Conservation (phyloP, 2,888 invertebrate genomes). For the Norana najaformis region DNA sequence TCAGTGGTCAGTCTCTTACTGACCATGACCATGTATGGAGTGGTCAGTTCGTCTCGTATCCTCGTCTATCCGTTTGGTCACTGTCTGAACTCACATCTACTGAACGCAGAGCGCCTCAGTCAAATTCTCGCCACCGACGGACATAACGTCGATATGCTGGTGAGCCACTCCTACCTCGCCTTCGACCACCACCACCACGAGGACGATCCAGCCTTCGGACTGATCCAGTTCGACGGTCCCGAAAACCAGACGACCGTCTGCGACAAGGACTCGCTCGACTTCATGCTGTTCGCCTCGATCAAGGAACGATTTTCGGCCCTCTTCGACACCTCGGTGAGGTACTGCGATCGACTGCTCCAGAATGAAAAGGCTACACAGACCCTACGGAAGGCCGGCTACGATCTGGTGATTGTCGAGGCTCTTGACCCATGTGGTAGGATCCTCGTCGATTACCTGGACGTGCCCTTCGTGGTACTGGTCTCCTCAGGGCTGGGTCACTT, state of each 20-base stretch:
- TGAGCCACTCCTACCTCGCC: slow-evolving; percentile 37
- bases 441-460: slow-evolving; percentile 44
- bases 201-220: background rate
- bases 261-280: slow-evolving; percentile 41
- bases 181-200: background rate
- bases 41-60: slow-evolving; percentile 27
- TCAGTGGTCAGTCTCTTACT: no score
- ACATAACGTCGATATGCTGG: slow-evolving; percentile 41
- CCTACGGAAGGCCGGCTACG: slow-evolving; percentile 37
- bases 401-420: slow-evolving; percentile 43
- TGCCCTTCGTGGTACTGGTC: slow-evolving; percentile 42
- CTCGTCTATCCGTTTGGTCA: slow-evolving; percentile 45
- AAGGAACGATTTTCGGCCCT: slow-evolving; percentile 37
- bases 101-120: slow-evolving; percentile 42
- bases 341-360: slow-evolving; percentile 42
- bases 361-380: slow-evolving; percentile 26
- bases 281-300: slow-evolving; percentile 40
- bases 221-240: slow-evolving; percentile 36
- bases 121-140: slow-evolving; percentile 33
- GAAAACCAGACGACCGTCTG: slow-evolving; percentile 41
- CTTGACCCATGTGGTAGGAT: slow-evolving; percentile 44
- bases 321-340: slow-evolving; percentile 36
- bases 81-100: slow-evolving; percentile 45
- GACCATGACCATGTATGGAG: no score
- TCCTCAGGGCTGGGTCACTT: slow-evolving; percentile 43